Conservation (phyloP, 2,113 vertebrate genomes). For the Ammospiza nelsoni region DNA sequence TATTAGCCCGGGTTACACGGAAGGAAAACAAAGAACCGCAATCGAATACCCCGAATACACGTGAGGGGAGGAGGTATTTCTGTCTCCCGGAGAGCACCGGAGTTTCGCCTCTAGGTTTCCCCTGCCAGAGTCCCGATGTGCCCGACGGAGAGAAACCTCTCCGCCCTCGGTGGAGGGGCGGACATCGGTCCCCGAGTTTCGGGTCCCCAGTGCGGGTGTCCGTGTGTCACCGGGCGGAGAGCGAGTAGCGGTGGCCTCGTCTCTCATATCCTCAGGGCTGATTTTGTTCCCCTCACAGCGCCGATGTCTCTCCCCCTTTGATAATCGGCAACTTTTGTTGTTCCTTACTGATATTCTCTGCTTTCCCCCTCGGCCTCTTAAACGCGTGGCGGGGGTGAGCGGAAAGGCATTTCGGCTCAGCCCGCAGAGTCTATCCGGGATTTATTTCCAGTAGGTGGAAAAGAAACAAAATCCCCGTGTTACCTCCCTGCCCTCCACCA, state of each 20-base stretch:
- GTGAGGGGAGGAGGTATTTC: background rate
- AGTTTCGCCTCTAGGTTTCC: background rate
- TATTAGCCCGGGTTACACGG: background rate
- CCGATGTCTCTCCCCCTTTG: background rate
- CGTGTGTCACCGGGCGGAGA: background rate
- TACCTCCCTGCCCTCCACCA: background rate
- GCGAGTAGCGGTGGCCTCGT: background rate
- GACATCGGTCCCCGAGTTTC: background rate
- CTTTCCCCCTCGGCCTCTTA: background rate
- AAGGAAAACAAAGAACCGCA: conserved; percentile 23
- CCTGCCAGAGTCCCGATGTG: background rate
- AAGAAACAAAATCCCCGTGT: conserved; percentile 29
- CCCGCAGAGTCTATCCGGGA: conserved; percentile 21
- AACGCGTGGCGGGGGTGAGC: background rate
- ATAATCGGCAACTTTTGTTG: background rate
- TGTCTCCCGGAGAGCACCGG: background rate
- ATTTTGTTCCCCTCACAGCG: background rate
- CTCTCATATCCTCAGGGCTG: background rate
- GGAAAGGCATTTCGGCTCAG: conserved; percentile 47
- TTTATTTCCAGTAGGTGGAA: conserved; percentile 38
- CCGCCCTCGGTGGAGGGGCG: background rate
- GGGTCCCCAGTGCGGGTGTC: fast-evolving
- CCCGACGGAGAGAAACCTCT: background rate
- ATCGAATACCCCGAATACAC: background rate
- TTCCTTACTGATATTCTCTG: background rate